Evolutionary conservation across 2,797 vertebrate genomes (phyloP).

Genomic region (Amphiprion clarkii): DNA sequence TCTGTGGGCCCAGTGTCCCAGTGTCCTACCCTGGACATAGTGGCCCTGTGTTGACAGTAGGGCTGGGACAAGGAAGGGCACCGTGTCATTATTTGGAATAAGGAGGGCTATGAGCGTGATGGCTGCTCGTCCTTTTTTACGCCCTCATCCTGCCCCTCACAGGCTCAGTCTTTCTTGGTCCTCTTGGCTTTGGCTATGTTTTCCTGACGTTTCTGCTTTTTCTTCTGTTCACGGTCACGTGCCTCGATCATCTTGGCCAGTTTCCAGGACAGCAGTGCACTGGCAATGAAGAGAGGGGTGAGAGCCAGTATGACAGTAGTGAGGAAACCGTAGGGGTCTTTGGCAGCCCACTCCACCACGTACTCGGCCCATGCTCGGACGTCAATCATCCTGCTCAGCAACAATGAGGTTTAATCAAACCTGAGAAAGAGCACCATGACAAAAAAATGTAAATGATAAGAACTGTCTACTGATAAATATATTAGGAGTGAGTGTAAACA

Average conservation of each 20-base stretch:
- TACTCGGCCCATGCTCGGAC: slow-evolving; percentile 96
- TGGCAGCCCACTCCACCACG: slow-evolving; percentile 97
- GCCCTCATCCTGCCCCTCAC: slow-evolving; percentile 46
- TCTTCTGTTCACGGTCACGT: slow-evolving; percentile 96
- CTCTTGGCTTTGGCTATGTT: slow-evolving; percentile 98
- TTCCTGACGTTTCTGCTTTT: slow-evolving; percentile 97
- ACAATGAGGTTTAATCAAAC: slow-evolving; percentile 41
- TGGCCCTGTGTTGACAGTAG: slow-evolving; percentile 64
- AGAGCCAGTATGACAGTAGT: slow-evolving; percentile 96
- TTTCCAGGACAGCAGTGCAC: slow-evolving; percentile 97
- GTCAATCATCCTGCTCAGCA: slow-evolving; percentile 89
- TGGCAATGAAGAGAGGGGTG: slow-evolving; percentile 95
- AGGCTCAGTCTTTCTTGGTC: slow-evolving; percentile 93
- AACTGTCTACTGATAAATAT: neutral
- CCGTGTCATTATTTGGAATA: slow-evolving; percentile 59
- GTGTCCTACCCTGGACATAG: slow-evolving; percentile 50
- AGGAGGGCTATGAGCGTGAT: slow-evolving; percentile 53
- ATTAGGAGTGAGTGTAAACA: neutral
- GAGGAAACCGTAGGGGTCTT: slow-evolving; percentile 98
- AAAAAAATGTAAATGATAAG: slow-evolving; percentile 13
- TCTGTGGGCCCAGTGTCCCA: slow-evolving; percentile 57
- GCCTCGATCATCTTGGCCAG: slow-evolving; percentile 99
- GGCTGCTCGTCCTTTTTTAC: slow-evolving; percentile 46
- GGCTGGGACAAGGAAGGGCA: slow-evolving; percentile 67
- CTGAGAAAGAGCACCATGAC: slow-evolving; percentile 36